Evolutionary conservation across 2,888 invertebrate genomes (phyloP), one percentile per base, ranked within the genome.

Genomic region (Melipona beecheii): DNA sequence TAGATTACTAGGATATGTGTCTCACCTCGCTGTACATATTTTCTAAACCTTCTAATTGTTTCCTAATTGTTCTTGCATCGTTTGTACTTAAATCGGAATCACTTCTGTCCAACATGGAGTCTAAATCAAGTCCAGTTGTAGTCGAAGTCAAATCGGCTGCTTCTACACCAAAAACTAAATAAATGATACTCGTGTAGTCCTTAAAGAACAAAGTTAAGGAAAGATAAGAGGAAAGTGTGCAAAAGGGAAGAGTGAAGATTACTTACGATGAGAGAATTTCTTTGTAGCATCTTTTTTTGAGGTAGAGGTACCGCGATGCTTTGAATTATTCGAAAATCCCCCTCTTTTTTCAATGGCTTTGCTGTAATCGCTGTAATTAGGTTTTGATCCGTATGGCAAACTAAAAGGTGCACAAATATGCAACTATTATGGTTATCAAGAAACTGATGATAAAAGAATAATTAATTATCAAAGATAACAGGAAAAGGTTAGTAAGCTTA

Each of bases 21-120:
- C 90, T 90, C 91, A 97, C 98, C 95, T 98, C 98, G 0, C 97
- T 97, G 93, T 98, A 98, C 98, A 98, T 98, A 89, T 96, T 97
- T 95, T 98, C 98, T 6, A 98, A 95, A 0, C 98, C 97, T 91
- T 98, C 96, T 56, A 98, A 95, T 93, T 98, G 98, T 84, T 97
- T 96, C 43, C 97, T 95, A 86, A 98, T 97, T 54, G 97, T 97
- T 88, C 97, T 95, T 2, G 97, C 97, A 93, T 97, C 97, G 3
- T 96, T 96, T 0, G 97, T 97, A 60, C 97, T 97, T 21, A 97
- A 95, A 92, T 97, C 97, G 73, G 97, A 97, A 93, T 97, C 97
- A 0, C 97, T 97, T 27, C 96, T 97, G 90, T 98, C 98, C 78
- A 98, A 94, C 94, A 98, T 96, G 0, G 97, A 98, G 75, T 98